Conservation (phyloP, 1,140 invertebrate species). For the Holcopasites calliopsidis region DNA sequence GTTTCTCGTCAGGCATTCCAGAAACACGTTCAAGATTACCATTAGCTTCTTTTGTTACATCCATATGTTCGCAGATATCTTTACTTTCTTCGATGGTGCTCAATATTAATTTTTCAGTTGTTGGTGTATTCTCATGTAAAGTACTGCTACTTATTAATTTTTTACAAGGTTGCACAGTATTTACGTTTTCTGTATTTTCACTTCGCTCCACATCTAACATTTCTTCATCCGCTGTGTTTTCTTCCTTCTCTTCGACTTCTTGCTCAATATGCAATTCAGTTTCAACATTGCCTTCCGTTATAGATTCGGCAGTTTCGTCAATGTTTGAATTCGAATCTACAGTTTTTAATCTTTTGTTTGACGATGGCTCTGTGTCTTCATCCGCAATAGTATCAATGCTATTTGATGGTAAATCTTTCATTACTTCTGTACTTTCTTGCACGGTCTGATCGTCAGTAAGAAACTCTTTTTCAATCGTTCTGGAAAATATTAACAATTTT, state of each 20-base stretch:
- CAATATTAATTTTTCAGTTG: neutral
- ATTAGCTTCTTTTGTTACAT: neutral
- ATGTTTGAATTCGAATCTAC: neutral
- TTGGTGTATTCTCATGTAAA: too few species aligned
- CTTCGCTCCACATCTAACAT: neutral
- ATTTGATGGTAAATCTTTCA: neutral
- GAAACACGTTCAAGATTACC: neutral
- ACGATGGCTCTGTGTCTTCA: neutral
- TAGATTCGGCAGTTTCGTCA: neutral
- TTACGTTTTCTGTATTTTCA: too few species aligned
- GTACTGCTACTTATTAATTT: neutral
- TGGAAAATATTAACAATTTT: constrained; percentile 34
- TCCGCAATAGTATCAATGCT: neutral
- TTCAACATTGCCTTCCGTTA: neutral
- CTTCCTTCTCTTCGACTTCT: neutral
- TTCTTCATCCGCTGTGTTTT: neutral
- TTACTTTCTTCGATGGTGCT: neutral
- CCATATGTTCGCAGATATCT: neutral
- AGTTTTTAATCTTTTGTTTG: constrained; percentile 35
- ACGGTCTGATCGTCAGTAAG: neutral
- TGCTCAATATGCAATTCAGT: neutral
- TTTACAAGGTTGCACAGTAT: too few species aligned
- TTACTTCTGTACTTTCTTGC: neutral
- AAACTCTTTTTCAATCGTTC: constrained; percentile 36
- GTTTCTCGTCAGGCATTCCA: neutral